phyloP scores from a whole-genome alignment of 2,113 vertebrate genomes.

The Gopherus flavomarginatus region DNA sequence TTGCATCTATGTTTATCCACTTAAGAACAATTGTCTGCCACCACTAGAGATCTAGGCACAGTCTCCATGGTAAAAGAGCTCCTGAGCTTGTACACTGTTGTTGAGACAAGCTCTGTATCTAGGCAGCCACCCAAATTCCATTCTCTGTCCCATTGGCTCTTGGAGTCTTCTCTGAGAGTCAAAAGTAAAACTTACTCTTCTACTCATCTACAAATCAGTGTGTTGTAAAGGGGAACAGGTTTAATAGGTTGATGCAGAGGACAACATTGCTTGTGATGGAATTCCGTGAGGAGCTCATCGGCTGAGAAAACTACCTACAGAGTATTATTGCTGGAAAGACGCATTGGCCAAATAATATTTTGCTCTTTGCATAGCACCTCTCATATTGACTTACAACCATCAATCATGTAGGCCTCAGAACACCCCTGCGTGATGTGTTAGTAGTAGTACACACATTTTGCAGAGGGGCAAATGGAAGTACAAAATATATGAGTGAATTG shows the following conservation, averaged over 20 bases:
- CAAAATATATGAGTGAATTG: neutral
- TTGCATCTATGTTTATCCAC: rapidly evolving
- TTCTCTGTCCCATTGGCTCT: neutral
- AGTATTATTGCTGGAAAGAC: neutral
- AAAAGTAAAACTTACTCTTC: neutral
- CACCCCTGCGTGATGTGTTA: neutral
- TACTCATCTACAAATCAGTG: neutral
- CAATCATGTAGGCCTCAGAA: neutral
- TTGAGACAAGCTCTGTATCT: neutral
- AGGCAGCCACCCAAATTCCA: neutral
- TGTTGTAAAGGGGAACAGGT: neutral
- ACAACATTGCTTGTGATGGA: neutral
- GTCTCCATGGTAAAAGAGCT: neutral
- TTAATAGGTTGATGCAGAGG: neutral
- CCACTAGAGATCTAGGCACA: neutral
- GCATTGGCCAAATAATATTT: neutral
- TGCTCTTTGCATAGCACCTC: neutral
- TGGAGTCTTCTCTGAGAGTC: neutral
- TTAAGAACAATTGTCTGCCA: neutral
- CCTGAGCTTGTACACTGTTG: neutral
- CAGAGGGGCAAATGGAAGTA: neutral
- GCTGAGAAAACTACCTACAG: neutral
- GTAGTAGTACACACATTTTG: neutral
- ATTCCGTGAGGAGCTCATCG: no score
- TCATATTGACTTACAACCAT: neutral